phyloP scores from a whole-genome alignment of 2,888 invertebrate genomes.

The Meteorus cinctellus region DNA sequence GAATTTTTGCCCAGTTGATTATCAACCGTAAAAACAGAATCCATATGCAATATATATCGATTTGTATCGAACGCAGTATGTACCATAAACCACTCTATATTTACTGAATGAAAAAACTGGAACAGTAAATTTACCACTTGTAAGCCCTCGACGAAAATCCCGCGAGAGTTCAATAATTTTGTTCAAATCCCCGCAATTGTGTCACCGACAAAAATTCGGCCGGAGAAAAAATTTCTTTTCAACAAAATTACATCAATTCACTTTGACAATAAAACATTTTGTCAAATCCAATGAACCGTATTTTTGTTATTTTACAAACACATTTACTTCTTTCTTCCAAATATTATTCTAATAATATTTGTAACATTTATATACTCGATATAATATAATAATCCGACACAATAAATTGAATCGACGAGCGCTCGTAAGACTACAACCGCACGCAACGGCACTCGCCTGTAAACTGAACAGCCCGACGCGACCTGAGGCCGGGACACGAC shows the following conservation, averaged over 20 bases:
- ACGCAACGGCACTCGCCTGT: constrained; percentile 67
- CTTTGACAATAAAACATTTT: no score
- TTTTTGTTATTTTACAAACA: no score
- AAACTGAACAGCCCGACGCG: constrained; percentile 68
- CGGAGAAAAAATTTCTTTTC: neutral
- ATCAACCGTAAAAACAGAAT: neutral
- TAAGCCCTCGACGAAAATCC: neutral
- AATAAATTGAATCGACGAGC: constrained; percentile 4
- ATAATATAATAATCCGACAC: neutral
- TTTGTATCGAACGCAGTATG: neutral
- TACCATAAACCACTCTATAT: no score
- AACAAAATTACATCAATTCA: no score
- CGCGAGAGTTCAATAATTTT: neutral
- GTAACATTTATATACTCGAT: no score
- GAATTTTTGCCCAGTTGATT: neutral
- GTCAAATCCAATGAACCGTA: no score
- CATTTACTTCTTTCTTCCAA: no score
- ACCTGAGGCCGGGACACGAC: constrained; percentile 69
- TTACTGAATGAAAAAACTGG: neutral
- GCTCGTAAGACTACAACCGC: constrained; percentile 56
- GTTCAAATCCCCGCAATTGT: neutral
- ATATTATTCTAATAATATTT: no score
- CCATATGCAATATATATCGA: neutral
- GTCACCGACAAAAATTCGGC: neutral
- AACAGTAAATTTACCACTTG: neutral